Evolutionary conservation across 2,797 vertebrate genomes (phyloP).

Genomic region (Chelon labrosus): DNA sequence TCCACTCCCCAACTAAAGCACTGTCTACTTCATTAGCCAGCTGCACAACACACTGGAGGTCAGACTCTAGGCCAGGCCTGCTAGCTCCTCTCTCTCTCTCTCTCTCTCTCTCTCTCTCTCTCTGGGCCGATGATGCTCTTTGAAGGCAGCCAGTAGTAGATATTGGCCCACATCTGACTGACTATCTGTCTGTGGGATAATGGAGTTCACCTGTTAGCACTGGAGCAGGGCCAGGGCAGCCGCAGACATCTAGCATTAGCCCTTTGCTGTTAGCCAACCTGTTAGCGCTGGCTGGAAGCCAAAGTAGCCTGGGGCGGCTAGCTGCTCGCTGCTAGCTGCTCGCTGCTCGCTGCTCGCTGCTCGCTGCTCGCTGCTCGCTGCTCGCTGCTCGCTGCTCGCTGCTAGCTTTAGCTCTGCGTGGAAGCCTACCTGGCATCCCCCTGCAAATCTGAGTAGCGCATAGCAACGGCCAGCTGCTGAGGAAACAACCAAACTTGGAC

Average conservation of each 20-base stretch:
- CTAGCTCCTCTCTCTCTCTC: slow-evolving; percentile 28
- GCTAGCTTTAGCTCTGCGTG: slow-evolving; percentile 34
- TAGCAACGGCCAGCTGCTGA: slow-evolving; percentile 42
- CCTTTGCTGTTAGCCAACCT: slow-evolving; percentile 76
- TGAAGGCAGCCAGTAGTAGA: slow-evolving; percentile 73
- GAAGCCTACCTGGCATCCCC: slow-evolving; percentile 49
- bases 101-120: slow-evolving; percentile 17
- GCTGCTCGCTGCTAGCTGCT: slow-evolving; percentile 43
- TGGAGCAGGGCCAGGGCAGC: slow-evolving; percentile 81
- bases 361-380: no score
- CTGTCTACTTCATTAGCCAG: slow-evolving; percentile 51
- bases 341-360: no score
- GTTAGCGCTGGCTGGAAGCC: slow-evolving; percentile 78
- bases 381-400: no score
- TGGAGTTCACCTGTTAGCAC: slow-evolving; percentile 83
- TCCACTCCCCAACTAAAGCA: slow-evolving; percentile 35
- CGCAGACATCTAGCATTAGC: slow-evolving; percentile 76
- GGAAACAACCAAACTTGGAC: slow-evolving; percentile 57
- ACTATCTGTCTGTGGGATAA: slow-evolving; percentile 77
- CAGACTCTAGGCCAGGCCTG: slow-evolving; percentile 43
- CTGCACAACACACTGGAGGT: slow-evolving; percentile 45
- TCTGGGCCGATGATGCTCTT: slow-evolving; percentile 60
- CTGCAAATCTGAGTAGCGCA: slow-evolving; percentile 30
- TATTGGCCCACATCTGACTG: slow-evolving; percentile 73
- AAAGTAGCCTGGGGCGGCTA: slow-evolving; percentile 73